These are phyloP conservation scores for Erpetoichthys calabaricus DNA, from an alignment of 2,797 vertebrate species.

Conservation along the genomic window DNA sequence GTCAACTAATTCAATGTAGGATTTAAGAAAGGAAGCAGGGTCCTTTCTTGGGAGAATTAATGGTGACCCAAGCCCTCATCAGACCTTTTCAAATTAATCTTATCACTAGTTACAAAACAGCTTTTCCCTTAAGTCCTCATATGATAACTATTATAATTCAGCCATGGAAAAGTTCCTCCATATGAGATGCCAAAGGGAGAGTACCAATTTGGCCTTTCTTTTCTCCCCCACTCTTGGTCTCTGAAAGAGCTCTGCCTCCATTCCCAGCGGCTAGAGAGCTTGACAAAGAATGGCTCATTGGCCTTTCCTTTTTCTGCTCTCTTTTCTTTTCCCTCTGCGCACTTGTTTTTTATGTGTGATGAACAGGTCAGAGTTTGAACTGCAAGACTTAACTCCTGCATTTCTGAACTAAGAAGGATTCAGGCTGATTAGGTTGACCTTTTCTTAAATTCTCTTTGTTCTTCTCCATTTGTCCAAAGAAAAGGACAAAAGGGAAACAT, in stretches of 20 bases:
- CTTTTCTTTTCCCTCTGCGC: conserved; percentile 4
- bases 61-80: conserved; percentile 16
- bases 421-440: conserved; percentile 29
- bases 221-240: not conserved
- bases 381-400: conserved; percentile 27
- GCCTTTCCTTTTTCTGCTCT: conserved; percentile 11
- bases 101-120: conserved; percentile 20
- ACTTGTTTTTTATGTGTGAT: conserved; percentile 22
- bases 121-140: conserved; percentile 22
- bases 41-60: not conserved
- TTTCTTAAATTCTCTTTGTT: conserved; percentile 27
- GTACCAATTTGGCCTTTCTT: conserved; percentile 20
- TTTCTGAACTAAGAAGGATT: conserved; percentile 25
- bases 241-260: conserved; percentile 25
- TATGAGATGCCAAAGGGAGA: conserved; percentile 30
- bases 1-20: no score
- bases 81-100: conserved; percentile 30
- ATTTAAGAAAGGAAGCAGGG: not conserved
- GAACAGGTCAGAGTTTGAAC: conserved; percentile 25
- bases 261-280: conserved; percentile 27
- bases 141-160: conserved; percentile 28
- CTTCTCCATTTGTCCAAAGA: conserved; percentile 25
- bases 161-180: conserved; percentile 30
- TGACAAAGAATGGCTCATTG: conserved; percentile 24
- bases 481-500: conserved; percentile 13